Evolutionary conservation across 2,797 vertebrate genomes (phyloP).

Genomic region (Tragopan temminckii): DNA sequence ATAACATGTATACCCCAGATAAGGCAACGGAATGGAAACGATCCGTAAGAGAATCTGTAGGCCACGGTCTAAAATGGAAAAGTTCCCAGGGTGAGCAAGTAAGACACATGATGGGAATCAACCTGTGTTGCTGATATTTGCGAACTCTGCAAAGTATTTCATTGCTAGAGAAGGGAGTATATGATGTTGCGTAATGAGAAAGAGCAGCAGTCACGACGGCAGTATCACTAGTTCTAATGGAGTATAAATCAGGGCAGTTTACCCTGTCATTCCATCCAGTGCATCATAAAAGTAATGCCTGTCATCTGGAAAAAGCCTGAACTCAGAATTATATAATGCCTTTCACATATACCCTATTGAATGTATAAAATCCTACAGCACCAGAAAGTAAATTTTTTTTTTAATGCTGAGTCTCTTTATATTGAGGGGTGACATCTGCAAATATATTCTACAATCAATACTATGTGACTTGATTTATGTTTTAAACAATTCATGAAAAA

Average conservation of each 20-base stretch:
- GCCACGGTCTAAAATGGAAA: slow-evolving; percentile 36
- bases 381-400: slow-evolving; percentile 21
- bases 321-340: slow-evolving; percentile 56
- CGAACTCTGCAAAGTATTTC: slow-evolving; percentile 24
- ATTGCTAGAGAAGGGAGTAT: neutral
- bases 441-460: slow-evolving; percentile 33
- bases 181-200: slow-evolving; percentile 36
- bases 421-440: slow-evolving; percentile 39
- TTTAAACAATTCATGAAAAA: neutral
- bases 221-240: slow-evolving; percentile 26
- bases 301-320: slow-evolving; percentile 59
- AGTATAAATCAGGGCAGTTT: slow-evolving; percentile 59
- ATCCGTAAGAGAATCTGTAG: slow-evolving; percentile 21
- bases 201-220: slow-evolving; percentile 25
- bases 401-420: neutral
- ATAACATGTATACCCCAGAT: slow-evolving; percentile 59
- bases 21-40: slow-evolving; percentile 61
- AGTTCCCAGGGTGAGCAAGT: slow-evolving; percentile 53
- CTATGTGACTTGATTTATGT: slow-evolving; percentile 23
- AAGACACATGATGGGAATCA: slow-evolving; percentile 21
- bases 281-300: slow-evolving; percentile 65
- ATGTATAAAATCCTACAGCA: slow-evolving; percentile 5
- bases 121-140: neutral
- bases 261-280: slow-evolving; percentile 23
- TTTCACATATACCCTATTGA: neutral